phyloP scores from a whole-genome alignment of 2,113 vertebrate species.

The Gallinago undulata region DNA sequence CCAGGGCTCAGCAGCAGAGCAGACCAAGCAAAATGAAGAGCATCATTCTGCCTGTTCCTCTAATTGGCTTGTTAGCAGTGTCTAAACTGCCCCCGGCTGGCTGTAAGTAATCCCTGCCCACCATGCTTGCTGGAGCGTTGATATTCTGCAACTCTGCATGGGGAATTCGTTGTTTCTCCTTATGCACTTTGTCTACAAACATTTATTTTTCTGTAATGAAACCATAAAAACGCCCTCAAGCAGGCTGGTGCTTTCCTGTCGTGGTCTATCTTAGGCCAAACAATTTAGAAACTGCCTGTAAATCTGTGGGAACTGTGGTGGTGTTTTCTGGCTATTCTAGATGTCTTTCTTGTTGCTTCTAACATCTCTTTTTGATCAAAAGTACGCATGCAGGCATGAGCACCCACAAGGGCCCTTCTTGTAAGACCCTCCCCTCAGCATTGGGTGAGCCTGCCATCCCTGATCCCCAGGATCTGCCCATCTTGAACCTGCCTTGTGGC shows the following conservation, averaged over 20 bases:
- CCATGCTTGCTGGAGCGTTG: not conserved
- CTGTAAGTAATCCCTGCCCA: not conserved
- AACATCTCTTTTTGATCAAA: not conserved
- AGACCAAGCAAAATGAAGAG: not conserved
- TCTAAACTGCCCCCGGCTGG: not conserved
- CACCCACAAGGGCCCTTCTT: not conserved
- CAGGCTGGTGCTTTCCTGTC: not conserved
- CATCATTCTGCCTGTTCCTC: not conserved
- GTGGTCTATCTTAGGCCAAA: not conserved
- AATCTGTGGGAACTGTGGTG: not conserved
- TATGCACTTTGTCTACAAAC: not conserved
- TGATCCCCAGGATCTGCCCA: not conserved
- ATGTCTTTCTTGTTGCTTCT: not conserved
- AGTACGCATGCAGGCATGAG: rapidly evolving
- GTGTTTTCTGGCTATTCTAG: not conserved
- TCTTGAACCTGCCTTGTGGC: not conserved
- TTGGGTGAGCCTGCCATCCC: not conserved
- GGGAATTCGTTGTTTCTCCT: not conserved
- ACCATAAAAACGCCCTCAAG: not conserved
- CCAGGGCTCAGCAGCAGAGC: not conserved
- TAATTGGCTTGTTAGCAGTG: not conserved
- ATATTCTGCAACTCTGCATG: not conserved
- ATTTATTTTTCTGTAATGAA: not conserved
- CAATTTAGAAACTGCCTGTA: not conserved
- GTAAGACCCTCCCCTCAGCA: not conserved